phyloP scores from a whole-genome alignment of 2,888 invertebrate genomes.

The Cistogaster globosa region DNA sequence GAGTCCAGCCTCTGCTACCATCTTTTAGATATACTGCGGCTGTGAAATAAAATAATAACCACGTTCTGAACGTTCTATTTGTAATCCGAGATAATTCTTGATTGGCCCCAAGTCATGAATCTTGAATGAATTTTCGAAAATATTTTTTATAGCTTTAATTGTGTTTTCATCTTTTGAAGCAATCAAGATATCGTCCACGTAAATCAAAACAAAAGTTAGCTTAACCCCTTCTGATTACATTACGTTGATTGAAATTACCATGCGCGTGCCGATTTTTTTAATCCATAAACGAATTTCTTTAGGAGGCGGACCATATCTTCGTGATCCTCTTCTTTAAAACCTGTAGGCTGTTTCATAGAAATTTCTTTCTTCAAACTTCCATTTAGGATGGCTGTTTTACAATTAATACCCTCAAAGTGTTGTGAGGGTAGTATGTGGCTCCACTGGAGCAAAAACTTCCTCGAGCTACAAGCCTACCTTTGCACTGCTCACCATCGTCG shows the following conservation, averaged over 20 bases:
- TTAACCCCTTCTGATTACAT: slow-evolving; percentile 10
- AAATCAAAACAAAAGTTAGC: slow-evolving; percentile 9
- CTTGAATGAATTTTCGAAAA: slow-evolving; percentile 17
- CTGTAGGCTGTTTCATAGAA: slow-evolving; percentile 58
- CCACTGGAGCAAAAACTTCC: slow-evolving; percentile 20
- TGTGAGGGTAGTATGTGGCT: slow-evolving; percentile 15
- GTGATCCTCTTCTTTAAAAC: neutral
- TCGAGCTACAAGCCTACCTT: slow-evolving; percentile 20
- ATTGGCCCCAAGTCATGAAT: slow-evolving; percentile 10
- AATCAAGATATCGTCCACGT: slow-evolving; percentile 24
- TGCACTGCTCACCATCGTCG: neutral
- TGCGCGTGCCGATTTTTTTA: too few relatives aligned
- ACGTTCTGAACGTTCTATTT: slow-evolving; percentile 6
- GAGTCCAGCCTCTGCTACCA: slow-evolving; percentile 20
- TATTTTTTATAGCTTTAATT: slow-evolving; percentile 20
- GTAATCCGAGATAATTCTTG: neutral
- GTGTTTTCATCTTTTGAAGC: neutral
- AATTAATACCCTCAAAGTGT: slow-evolving; percentile 16
- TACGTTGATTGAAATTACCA: too few relatives aligned
- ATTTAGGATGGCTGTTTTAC: slow-evolving; percentile 31
- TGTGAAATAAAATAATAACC: slow-evolving; percentile 11
- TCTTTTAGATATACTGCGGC: slow-evolving; percentile 10
- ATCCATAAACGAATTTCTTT: too few relatives aligned
- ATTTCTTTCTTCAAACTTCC: slow-evolving; percentile 63
- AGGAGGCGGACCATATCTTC: too few relatives aligned